Evolutionary conservation across 2,113 vertebrate genomes (phyloP).

Genomic region (Struthio camelus): DNA sequence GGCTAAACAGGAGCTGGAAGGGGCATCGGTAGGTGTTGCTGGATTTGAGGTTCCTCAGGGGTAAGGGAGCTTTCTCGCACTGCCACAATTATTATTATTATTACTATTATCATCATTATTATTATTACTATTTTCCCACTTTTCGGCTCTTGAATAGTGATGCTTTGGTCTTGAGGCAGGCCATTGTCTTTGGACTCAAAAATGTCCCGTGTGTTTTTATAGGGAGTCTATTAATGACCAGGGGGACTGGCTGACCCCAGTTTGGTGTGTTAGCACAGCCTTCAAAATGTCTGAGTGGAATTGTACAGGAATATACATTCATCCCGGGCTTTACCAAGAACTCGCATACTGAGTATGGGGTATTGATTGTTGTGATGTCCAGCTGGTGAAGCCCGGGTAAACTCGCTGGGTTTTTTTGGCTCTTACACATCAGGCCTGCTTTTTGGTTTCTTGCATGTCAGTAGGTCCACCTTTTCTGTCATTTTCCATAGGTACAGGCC

Average conservation of each 20-base stretch:
- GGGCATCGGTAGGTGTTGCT: background rate
- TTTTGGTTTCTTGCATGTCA: background rate
- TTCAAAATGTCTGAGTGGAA: background rate
- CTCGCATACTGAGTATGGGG: background rate
- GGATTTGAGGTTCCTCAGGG: background rate
- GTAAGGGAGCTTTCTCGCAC: background rate
- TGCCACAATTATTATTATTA: background rate
- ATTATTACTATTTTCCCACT: background rate
- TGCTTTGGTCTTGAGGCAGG: background rate
- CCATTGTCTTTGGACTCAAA: background rate
- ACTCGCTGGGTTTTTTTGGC: background rate
- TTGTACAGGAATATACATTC: background rate
- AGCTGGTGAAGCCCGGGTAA: background rate
- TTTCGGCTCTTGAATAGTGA: background rate
- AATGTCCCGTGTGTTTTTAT: background rate
- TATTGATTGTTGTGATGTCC: background rate
- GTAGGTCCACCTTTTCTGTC: background rate
- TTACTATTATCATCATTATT: background rate
- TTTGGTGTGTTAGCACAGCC: background rate
- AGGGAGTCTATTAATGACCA: background rate
- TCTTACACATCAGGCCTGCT: background rate
- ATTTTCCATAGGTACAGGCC: rapidly evolving
- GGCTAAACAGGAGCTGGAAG: background rate
- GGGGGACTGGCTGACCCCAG: background rate
- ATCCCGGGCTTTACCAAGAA: slow-evolving; percentile 4